A percentile compares a stretch with the other conserved stretches of the same genome.
These are phyloP conservation scores for Lasius platythorax DNA, from an alignment of 2,888 invertebrate species.

Conservation along the genomic window DNA sequence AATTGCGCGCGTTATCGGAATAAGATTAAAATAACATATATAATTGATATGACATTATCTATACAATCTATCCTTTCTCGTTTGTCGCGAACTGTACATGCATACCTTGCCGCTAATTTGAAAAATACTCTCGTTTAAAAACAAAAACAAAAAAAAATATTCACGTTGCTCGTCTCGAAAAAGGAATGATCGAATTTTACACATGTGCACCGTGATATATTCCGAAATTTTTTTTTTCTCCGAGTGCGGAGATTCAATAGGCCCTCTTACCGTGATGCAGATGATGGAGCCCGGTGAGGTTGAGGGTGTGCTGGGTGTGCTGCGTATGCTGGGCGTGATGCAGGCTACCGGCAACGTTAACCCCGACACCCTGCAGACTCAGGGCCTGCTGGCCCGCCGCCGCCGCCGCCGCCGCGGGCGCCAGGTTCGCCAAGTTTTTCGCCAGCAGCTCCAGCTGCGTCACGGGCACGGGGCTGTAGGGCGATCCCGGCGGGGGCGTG, in stretches of 20 bases:
- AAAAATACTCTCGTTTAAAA: neutral
- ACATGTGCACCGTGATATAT: neutral
- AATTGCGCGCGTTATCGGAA: neutral
- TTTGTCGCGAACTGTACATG: too few relatives aligned
- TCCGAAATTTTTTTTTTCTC: neutral
- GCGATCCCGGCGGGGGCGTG: constrained; percentile 89
- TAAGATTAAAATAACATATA: neutral
- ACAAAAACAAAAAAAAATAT: neutral
- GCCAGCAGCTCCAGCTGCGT: constrained; percentile 90
- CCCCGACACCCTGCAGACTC: constrained; percentile 83
- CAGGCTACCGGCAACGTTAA: constrained; percentile 83
- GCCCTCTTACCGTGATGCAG: constrained; percentile 83
- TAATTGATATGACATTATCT: neutral
- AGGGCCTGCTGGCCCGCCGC: constrained; percentile 82
- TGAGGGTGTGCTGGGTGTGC: constrained; percentile 82
- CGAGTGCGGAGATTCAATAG: too few relatives aligned
- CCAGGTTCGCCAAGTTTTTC: constrained; percentile 83
- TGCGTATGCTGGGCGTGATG: constrained; percentile 80
- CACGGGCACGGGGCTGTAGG: constrained; percentile 90
- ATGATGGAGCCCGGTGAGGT: constrained; percentile 82
- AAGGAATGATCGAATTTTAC: neutral
- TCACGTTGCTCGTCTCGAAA: neutral
- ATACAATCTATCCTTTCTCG: neutral
- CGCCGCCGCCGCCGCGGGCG: constrained; percentile 68
- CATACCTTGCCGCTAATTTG: too few relatives aligned